Base-by-base conservation (phyloP, 35 echinoderm and acorn worm species). In the Hemicentrotus pulcherrimus region DNA sequence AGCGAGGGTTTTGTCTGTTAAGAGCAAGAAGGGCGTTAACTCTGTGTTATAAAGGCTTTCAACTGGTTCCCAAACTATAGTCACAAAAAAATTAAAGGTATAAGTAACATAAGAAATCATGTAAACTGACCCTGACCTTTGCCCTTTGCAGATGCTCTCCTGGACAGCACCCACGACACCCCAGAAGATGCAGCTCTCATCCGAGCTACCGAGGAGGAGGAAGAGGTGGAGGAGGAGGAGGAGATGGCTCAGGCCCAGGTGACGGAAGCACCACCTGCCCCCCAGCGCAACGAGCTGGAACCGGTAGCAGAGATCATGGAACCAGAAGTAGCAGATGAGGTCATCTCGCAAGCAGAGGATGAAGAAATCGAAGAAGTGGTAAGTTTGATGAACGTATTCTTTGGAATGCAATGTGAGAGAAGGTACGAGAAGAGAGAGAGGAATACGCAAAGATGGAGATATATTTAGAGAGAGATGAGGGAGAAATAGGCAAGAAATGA, bases 81-180 rank as follows among this genome's bases (percentile, higher is more conserved):
- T n/a, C n/a, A n/a, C n/a, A n/a, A n/a, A n/a, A n/a, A n/a, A n/a
- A n/a, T n/a, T n/a, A n/a, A n/a, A n/a, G n/a, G n/a, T n/a, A n/a
- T 41, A 41, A 41, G 35, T 41, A 41, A 0, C 35, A 41, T 41
- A 0, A 41, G 35, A 41, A 1, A n/a, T n/a, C n/a, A 41, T 41
- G 35, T 41, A 41, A 41, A 41, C 35, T 59, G 65, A 78, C 65
- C 65, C 28, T 18, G 19, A n/a, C 19, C 65, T 78, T 78, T 78
- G 65, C n/a, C 22, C 65, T 78, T 28, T 28, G 28, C 28, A 91
- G 14, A 94, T 94, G 96, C 93, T 14, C 46, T 94, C 91, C 48
- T 96, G 32, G 47, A 96, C 47, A 88, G 94, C 48, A 94, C 93
- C 22, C 30, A n/a, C 41, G 93, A 95, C 86, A 70, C 32, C 11